Percentiles rank a stretch among this genome's conserved stretches.
Conservation (phyloP, 2,113 vertebrate genomes). For the Lampris incognitus region DNA sequence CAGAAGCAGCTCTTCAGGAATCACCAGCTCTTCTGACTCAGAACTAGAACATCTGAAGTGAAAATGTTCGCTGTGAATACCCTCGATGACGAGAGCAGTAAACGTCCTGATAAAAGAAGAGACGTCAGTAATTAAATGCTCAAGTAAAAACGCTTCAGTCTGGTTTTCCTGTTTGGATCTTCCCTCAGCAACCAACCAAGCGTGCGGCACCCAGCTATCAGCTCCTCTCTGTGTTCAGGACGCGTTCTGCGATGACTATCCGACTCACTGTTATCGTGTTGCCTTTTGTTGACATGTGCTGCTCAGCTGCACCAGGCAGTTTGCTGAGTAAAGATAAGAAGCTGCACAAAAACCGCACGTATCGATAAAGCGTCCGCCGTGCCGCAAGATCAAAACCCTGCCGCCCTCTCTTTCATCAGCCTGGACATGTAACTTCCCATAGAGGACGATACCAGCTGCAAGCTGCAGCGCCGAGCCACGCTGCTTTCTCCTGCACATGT, state of each 20-base stretch:
- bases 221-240: background rate
- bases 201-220: background rate
- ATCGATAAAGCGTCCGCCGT: background rate
- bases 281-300: background rate
- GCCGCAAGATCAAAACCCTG: slow-evolving; percentile 52
- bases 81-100: no score
- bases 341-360: background rate
- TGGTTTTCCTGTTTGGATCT: no score
- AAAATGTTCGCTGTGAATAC: no score
- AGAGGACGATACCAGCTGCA: slow-evolving; percentile 47
- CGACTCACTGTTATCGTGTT: background rate
- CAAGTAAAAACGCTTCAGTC: no score
- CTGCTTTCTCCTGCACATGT: no score
- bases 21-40: no score
- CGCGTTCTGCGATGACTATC: background rate
- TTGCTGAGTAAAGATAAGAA: slow-evolving; percentile 17
- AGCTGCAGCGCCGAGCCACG: slow-evolving; percentile 51
- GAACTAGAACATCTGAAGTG: no score
- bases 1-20: no score
- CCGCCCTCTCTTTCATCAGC: slow-evolving; percentile 52
- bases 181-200: background rate
- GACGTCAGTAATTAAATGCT: no score
- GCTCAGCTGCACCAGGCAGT: background rate
- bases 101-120: no score
- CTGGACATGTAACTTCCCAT: slow-evolving; percentile 64